These are phyloP conservation scores for Oreotrochilus melanogaster DNA, from an alignment of 2,113 vertebrate genomes.

Conservation along the genomic window DNA sequence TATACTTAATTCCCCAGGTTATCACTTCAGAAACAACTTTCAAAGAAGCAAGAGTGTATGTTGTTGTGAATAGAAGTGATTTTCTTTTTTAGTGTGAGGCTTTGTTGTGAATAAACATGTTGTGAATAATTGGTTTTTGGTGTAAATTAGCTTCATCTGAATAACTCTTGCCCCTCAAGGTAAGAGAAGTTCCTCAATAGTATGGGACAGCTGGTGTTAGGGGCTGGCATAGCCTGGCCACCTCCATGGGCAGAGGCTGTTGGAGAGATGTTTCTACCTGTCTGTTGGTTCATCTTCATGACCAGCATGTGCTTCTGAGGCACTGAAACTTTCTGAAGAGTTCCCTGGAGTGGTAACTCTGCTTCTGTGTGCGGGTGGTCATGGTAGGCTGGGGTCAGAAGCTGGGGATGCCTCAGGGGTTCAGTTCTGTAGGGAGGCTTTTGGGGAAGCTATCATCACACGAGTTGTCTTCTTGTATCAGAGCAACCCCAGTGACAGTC, in stretches of 20 bases:
- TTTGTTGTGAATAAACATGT: background rate
- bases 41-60: fast-evolving
- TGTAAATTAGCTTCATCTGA: background rate
- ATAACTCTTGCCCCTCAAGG: background rate
- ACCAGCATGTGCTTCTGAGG: background rate
- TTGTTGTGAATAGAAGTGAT: background rate
- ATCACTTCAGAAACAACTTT: background rate
- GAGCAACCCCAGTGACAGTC: background rate
- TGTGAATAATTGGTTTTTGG: background rate
- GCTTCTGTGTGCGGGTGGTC: background rate
- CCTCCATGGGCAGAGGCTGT: background rate
- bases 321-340: background rate
- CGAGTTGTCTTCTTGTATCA: background rate
- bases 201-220: background rate
- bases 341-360: background rate
- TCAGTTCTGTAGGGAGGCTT: background rate
- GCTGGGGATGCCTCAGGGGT: background rate
- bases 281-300: background rate
- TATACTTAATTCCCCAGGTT: background rate
- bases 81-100: background rate
- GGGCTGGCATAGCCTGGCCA: background rate
- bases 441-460: background rate
- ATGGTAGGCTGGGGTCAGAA: background rate
- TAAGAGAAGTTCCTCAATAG: background rate
- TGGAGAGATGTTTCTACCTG: background rate